A percentile compares a stretch with the other conserved stretches of the same genome.
phyloP scores from a whole-genome alignment of 2,113 vertebrate genomes.

The Picathartes gymnocephalus region DNA sequence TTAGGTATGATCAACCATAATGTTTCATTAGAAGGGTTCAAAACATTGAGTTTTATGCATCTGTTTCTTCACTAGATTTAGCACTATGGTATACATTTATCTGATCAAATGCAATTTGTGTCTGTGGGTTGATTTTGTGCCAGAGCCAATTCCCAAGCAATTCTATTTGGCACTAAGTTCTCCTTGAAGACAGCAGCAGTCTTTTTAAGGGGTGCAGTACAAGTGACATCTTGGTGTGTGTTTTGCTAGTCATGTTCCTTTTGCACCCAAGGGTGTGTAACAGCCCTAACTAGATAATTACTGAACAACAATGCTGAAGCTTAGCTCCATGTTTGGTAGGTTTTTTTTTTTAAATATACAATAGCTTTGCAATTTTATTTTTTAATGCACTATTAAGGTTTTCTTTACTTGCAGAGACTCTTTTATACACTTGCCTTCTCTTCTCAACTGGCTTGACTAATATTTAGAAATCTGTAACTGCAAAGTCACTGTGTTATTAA shows the following conservation, averaged over 20 bases:
- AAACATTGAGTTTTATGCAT: not conserved
- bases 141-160: constrained; percentile 11
- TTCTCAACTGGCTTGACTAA: not conserved
- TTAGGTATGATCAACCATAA: constrained; percentile 19
- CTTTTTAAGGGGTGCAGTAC: not conserved
- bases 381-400: not conserved
- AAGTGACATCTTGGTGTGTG: not conserved
- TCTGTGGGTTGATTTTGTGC: constrained; percentile 41
- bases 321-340: not conserved
- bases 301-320: not conserved
- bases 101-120: constrained; percentile 37
- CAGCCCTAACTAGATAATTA: not conserved
- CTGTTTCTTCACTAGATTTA: constrained; percentile 6
- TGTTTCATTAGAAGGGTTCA: constrained; percentile 21
- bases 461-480: not conserved
- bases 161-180: not conserved
- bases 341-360: not conserved
- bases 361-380: not conserved
- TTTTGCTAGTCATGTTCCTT: not conserved
- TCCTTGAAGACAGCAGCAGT: not conserved
- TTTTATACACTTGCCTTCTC: not conserved
- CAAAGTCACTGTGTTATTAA: not conserved
- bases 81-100: not conserved
- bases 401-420: not conserved
- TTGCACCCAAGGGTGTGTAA: not conserved